These are phyloP conservation scores for Mechanitis messenoides DNA, from an alignment of 2,888 invertebrate species.

Conservation along the genomic window DNA sequence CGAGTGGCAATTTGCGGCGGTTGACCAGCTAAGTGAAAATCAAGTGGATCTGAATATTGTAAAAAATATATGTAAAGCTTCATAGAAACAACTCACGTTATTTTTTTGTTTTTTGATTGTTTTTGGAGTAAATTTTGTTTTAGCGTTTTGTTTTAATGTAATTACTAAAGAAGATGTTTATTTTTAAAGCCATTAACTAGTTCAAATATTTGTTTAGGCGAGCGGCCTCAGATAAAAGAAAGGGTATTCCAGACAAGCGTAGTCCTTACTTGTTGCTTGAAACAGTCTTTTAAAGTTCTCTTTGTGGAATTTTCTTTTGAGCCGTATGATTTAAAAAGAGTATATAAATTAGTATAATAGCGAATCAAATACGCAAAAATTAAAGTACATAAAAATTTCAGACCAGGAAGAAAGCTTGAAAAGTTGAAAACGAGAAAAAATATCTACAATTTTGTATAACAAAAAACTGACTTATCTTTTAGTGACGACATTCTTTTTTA, in stretches of 20 bases:
- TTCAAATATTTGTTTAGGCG: slow-evolving; percentile 12
- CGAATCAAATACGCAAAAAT: too few species aligned
- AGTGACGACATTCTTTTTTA: too few species aligned
- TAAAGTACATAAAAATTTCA: too few species aligned
- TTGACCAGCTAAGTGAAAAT: slow-evolving; percentile 15
- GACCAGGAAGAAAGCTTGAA: too few species aligned
- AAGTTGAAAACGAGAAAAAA: too few species aligned
- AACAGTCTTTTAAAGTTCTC: neutral
- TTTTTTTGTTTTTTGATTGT: slow-evolving; percentile 8
- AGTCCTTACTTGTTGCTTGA: slow-evolving; percentile 10
- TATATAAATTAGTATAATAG: too few species aligned
- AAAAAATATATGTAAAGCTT: slow-evolving; percentile 26
- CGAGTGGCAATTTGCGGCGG: slow-evolving; percentile 20
- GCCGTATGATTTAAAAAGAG: too few species aligned
- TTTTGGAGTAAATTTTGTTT: neutral
- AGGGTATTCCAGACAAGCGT: neutral
- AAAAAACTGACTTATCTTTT: too few species aligned
- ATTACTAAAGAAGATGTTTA: neutral
- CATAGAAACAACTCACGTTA: slow-evolving; percentile 11
- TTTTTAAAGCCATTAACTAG: neutral
- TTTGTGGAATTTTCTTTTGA: neutral
- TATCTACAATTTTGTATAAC: too few species aligned
- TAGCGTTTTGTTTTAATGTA: neutral
- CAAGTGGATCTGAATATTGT: slow-evolving; percentile 22
- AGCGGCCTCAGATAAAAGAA: neutral